Conservation (phyloP, 2,888 invertebrate genomes). For the Pharmacophagus antenor region DNA sequence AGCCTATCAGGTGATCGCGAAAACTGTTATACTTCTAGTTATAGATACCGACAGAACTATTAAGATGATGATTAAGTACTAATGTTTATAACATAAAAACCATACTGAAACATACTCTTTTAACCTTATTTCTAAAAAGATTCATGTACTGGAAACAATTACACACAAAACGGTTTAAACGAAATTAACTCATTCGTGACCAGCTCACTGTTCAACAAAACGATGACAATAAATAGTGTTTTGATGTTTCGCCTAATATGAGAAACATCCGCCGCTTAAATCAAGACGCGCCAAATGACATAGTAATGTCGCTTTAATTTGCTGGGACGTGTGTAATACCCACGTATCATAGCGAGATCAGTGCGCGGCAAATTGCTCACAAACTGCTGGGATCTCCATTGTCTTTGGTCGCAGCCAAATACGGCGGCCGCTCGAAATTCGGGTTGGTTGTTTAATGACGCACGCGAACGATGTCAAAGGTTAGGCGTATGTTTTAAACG, state of each 20-base stretch:
- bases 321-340: slow-evolving; percentile 30
- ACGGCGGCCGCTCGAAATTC: background rate
- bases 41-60: too few species aligned
- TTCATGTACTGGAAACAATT: too few species aligned
- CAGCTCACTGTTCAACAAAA: slow-evolving; percentile 34
- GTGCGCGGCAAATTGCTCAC: slow-evolving; percentile 17
- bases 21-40: too few species aligned
- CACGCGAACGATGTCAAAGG: background rate
- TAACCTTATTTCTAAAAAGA: too few species aligned
- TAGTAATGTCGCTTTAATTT: slow-evolving; percentile 33
- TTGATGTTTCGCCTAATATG: slow-evolving; percentile 25
- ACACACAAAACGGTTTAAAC: background rate
- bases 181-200: background rate
- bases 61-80: too few species aligned
- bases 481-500: too few species aligned
- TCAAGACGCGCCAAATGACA: slow-evolving; percentile 30
- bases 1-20: too few species aligned
- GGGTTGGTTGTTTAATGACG: background rate
- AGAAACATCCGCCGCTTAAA: slow-evolving; percentile 38
- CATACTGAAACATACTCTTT: too few species aligned
- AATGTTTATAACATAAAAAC: too few species aligned
- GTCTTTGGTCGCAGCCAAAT: slow-evolving; percentile 14
- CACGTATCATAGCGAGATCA: slow-evolving; percentile 28
- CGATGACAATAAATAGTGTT: slow-evolving; percentile 30
- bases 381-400: slow-evolving; percentile 30